Percentiles rank a stretch among this genome's conserved stretches.
Evolutionary conservation across 2,888 invertebrate genomes (phyloP).

Genomic region (Pseudococcus jackbeardsleyi): DNA sequence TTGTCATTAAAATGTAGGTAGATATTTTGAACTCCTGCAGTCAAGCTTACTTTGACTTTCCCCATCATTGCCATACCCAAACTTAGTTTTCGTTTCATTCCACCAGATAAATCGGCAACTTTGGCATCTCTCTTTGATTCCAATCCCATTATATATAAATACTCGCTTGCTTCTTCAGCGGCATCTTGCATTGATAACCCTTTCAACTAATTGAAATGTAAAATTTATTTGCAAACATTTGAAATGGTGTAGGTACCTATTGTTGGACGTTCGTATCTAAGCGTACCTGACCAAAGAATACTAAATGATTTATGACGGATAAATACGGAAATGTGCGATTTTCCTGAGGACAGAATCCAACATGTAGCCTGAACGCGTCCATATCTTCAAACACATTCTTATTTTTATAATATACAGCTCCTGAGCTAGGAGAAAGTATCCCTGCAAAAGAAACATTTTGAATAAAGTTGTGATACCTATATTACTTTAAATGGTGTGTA

Average conservation of each 20-base stretch:
- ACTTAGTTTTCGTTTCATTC: slow-evolving; percentile 90
- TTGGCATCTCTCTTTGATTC: slow-evolving; percentile 74
- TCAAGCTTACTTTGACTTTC: slow-evolving; percentile 74
- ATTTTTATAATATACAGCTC: slow-evolving; percentile 76
- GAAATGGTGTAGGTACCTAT: too few relatives aligned
- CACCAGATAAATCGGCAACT: slow-evolving; percentile 79
- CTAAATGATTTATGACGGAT: slow-evolving; percentile 84
- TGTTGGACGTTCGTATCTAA: too few relatives aligned
- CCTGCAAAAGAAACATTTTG: slow-evolving; percentile 15
- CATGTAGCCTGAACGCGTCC: slow-evolving; percentile 77
- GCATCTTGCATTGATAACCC: slow-evolving; percentile 70
- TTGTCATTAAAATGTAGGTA: too few relatives aligned
- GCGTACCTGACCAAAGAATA: slow-evolving; percentile 84
- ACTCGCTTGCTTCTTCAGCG: slow-evolving; percentile 72
- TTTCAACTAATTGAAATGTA: too few relatives aligned
- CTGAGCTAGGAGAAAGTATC: slow-evolving; percentile 59
- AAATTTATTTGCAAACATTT: too few relatives aligned
- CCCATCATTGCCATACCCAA: slow-evolving; percentile 89
- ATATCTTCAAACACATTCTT: slow-evolving; percentile 79
- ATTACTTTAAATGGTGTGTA: too few relatives aligned
- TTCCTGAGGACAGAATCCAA: slow-evolving; percentile 94
- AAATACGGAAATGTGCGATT: slow-evolving; percentile 87
- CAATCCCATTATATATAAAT: slow-evolving; percentile 77
- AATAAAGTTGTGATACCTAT: too few relatives aligned
- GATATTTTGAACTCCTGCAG: too few relatives aligned